Base-by-base conservation (phyloP, 2,888 invertebrate genomes). In the Dimorphilus gyrociliatus region DNA sequence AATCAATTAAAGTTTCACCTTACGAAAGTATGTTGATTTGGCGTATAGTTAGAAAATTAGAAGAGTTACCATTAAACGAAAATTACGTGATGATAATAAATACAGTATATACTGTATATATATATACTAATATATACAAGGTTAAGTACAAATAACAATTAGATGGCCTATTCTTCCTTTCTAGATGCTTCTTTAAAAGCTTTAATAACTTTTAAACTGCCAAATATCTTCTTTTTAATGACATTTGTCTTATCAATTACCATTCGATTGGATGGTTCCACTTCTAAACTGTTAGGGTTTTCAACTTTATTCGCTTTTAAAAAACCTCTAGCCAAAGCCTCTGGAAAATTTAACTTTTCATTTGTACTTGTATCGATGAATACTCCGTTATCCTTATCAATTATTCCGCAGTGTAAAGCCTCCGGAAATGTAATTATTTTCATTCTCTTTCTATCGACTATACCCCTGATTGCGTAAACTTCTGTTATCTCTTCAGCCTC, bases 261-360 rank as follows among this genome's bases (percentile, higher is more conserved):
- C 26, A 60, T 51, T 33, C 46, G 45, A 40, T 57, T 56, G 21
- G 48, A 43, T 1, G 59, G 56, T 34, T 57, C 52, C 24, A 60
- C 51, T 30, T 56, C 51, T 29, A 60, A 32, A n/a, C n/a, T 47
- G 19, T 45, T 45, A 4, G 50, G 42, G 35, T 55, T 50, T 2
- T 47, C 46, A 1, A 58, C 41, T 4, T 47, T 32, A 28, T 53
- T 39, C 2, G 56, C 59, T 37, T 59, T 59, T 24, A 59, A 50
- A 38, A 53, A 54, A 8, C 59, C 59, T 21, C 47, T 44, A 49
- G 55, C 55, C 25, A 60, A 56, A 19, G 59, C 59, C 15, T 58
- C 54, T 3, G 50, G 52, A 1, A 57, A 48, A 17, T 46, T 47
- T 29, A 56, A 37, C 16, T 37, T 40, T 23, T 53, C 49, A 2